These are phyloP conservation scores for Oxystoma pomonae DNA, from an alignment of 2,888 invertebrate genomes.

Conservation along the genomic window DNA sequence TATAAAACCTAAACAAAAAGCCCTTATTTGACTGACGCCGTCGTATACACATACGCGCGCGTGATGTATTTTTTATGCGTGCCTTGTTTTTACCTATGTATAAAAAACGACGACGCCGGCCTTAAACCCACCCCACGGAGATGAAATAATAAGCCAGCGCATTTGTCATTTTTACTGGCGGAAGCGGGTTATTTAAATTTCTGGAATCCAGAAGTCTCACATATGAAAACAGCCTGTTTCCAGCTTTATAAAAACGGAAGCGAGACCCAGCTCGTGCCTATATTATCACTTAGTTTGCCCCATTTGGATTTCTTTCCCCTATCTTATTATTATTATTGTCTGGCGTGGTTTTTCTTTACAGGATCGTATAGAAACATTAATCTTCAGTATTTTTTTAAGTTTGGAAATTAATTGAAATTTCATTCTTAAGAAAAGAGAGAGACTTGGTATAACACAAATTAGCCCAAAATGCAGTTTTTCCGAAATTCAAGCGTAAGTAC, in stretches of 20 bases:
- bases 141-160: neutral
- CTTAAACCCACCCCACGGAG: neutral
- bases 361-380: too few species aligned
- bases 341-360: too few species aligned
- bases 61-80: neutral
- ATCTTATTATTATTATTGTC: neutral
- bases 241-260: conserved; percentile 49
- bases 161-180: neutral
- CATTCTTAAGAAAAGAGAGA: too few species aligned
- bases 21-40: conserved; percentile 27
- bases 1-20: conserved; percentile 37
- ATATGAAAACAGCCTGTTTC: conserved; percentile 48
- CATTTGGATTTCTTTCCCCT: neutral
- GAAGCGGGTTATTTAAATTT: conserved; percentile 38
- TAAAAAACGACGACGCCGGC: neutral
- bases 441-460: too few species aligned
- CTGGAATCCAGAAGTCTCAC: conserved; percentile 37
- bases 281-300: neutral
- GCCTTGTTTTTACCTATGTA: neutral
- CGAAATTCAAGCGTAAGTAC: too few species aligned
- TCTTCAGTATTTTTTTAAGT: too few species aligned
- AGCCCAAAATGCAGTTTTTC: too few species aligned
- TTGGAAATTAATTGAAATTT: too few species aligned
- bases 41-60: neutral
- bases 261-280: conserved; percentile 14